phyloP scores from a whole-genome alignment of 2,797 vertebrate species.

The Cirrhinus molitorella region DNA sequence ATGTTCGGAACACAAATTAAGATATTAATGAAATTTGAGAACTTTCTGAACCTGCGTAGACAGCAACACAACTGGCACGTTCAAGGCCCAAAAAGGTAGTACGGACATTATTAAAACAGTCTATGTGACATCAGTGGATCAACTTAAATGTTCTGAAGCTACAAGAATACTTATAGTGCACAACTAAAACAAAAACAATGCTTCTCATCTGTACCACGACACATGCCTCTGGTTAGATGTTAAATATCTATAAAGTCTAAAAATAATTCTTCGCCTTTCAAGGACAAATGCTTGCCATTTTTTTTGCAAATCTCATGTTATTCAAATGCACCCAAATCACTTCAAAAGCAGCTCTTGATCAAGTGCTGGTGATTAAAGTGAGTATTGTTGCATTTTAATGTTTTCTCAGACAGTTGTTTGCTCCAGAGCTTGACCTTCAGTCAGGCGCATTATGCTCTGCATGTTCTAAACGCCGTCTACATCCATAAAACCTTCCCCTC shows the following conservation, averaged over 20 bases:
- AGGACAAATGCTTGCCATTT: background rate
- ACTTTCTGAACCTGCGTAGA: too few relatives aligned
- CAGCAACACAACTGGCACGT: too few relatives aligned
- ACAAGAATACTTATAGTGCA: too few relatives aligned
- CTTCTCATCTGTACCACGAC: too few relatives aligned
- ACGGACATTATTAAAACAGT: too few relatives aligned
- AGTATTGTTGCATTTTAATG: background rate
- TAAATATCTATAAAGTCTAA: background rate
- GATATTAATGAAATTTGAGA: too few relatives aligned
- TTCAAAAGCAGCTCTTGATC: background rate
- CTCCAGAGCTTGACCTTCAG: conserved; percentile 29
- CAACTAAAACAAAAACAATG: too few relatives aligned
- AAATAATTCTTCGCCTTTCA: background rate
- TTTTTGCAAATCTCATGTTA: background rate
- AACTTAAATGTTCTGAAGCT: too few relatives aligned
- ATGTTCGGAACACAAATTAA: too few relatives aligned
- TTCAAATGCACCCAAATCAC: background rate
- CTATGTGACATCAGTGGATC: too few relatives aligned
- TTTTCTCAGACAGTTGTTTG: background rate
- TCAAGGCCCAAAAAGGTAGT: too few relatives aligned
- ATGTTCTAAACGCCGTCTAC: background rate
- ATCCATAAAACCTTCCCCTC: conserved; percentile 38
- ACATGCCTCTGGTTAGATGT: background rate
- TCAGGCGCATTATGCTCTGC: background rate
- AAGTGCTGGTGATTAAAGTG: background rate